Evolutionary conservation across 2,113 vertebrate species (phyloP).

Genomic region (Sprattus sprattus): DNA sequence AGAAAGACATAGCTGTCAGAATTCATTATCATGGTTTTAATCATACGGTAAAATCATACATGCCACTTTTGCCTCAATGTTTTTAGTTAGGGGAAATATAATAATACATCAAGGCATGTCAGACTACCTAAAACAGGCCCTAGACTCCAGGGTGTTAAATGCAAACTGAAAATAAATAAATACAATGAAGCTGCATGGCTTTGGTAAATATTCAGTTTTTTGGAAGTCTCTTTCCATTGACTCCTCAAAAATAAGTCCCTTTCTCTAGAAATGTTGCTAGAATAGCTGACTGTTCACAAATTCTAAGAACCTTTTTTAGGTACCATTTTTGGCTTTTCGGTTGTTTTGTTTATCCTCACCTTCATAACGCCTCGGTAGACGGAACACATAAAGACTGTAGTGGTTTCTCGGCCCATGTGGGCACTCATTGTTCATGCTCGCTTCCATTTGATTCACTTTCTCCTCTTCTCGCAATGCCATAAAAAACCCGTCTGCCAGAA

Average conservation of each 20-base stretch:
- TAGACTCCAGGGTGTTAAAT: too few relatives aligned
- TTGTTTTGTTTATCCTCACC: neutral
- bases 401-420: neutral
- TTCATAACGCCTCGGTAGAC: neutral
- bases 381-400: neutral
- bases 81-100: too few relatives aligned
- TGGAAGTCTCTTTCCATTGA: neutral
- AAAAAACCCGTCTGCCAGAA: conserved; percentile 11
- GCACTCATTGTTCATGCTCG: neutral
- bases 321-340: neutral
- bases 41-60: too few relatives aligned
- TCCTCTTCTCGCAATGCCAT: neutral
- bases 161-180: neutral
- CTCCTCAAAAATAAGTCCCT: neutral
- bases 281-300: neutral
- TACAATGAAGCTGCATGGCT: neutral
- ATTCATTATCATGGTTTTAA: neutral
- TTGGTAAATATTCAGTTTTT: neutral
- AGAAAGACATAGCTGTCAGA: neutral
- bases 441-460: neutral
- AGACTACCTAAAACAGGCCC: too few relatives aligned
- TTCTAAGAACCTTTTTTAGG: neutral
- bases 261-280: neutral
- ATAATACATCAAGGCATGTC: too few relatives aligned
- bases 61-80: too few relatives aligned